phyloP scores from a whole-genome alignment of 2,888 invertebrate genomes.

The Lasioglossum morio region DNA sequence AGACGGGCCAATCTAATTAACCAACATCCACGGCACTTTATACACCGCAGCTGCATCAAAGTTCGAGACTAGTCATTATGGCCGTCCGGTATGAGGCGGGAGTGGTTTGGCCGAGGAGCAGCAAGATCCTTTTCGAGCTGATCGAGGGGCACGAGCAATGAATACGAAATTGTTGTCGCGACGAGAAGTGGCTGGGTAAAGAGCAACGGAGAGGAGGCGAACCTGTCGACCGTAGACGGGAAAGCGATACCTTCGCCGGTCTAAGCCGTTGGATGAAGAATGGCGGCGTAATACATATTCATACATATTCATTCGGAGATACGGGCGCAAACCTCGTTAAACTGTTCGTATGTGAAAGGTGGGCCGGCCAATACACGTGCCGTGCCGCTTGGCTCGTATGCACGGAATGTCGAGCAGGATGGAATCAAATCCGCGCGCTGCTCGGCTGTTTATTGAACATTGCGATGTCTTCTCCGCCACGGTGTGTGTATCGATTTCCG shows the following conservation, averaged over 20 bases:
- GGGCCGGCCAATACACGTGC: conserved; percentile 38
- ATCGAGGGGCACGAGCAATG: conserved; percentile 77
- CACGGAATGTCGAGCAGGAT: conserved; percentile 56
- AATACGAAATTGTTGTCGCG: conserved; percentile 76
- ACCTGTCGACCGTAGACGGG: neutral
- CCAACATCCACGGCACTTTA: conserved; percentile 44
- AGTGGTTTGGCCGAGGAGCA: conserved; percentile 43
- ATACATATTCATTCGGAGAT: conserved; percentile 72
- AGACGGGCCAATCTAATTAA: conserved; percentile 39
- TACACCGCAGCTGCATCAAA: conserved; percentile 65
- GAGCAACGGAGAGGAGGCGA: neutral
- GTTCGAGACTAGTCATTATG: conserved; percentile 74
- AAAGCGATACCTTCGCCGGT: conserved; percentile 67
- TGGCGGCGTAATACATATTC: conserved; percentile 77
- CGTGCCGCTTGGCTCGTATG: conserved; percentile 40
- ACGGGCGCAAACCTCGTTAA: conserved; percentile 55
- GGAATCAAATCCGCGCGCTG: conserved; percentile 59
- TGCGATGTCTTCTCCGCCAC: conserved; percentile 58
- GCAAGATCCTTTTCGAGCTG: conserved; percentile 73
- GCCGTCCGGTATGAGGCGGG: conserved; percentile 50
- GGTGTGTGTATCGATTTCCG: conserved; percentile 63
- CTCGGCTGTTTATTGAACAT: conserved; percentile 53
- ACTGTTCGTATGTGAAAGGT: conserved; percentile 59
- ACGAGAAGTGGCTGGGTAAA: conserved; percentile 1
- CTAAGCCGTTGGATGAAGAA: conserved; percentile 77